phyloP scores from a whole-genome alignment of 2,888 invertebrate species.

The Mythimna loreyi region DNA sequence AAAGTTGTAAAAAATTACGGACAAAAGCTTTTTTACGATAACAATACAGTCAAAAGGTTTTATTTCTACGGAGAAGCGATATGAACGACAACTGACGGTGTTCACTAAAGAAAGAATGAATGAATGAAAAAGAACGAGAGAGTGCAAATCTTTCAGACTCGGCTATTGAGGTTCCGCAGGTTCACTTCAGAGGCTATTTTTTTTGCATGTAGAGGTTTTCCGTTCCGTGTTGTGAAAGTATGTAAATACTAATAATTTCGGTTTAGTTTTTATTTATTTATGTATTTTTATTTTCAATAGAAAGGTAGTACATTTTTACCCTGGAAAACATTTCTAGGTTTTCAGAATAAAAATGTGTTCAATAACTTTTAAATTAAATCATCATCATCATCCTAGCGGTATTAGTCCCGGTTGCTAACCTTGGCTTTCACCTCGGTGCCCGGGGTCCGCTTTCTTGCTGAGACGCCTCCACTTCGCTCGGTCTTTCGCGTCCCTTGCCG shows the following conservation, averaged over 20 bases:
- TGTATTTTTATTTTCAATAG: too few relatives aligned
- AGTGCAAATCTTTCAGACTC: constrained; percentile 25
- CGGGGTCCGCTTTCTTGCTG: too few relatives aligned
- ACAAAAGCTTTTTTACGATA: constrained; percentile 42
- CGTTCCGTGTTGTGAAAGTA: background rate
- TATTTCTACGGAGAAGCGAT: constrained; percentile 26
- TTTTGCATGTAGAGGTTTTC: background rate
- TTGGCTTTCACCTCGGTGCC: too few relatives aligned
- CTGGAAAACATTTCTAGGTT: too few relatives aligned
- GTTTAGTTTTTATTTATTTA: too few relatives aligned
- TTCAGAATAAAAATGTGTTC: too few relatives aligned
- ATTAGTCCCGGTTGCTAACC: too few relatives aligned
- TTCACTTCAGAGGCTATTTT: background rate
- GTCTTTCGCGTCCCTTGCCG: too few relatives aligned
- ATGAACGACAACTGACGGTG: constrained; percentile 28
- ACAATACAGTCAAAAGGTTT: constrained; percentile 47
- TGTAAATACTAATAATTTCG: background rate
- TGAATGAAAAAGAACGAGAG: constrained; percentile 30
- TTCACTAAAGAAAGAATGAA: constrained; percentile 33
- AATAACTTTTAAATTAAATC: too few relatives aligned
- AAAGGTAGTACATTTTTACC: too few relatives aligned
- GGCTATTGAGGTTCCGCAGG: constrained; percentile 25
- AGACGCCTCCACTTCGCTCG: too few relatives aligned
- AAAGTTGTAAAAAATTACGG: constrained; percentile 47
- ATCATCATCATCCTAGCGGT: too few relatives aligned